phyloP scores from a whole-genome alignment of 2,888 invertebrate species.

The Entomobrya proxima region DNA sequence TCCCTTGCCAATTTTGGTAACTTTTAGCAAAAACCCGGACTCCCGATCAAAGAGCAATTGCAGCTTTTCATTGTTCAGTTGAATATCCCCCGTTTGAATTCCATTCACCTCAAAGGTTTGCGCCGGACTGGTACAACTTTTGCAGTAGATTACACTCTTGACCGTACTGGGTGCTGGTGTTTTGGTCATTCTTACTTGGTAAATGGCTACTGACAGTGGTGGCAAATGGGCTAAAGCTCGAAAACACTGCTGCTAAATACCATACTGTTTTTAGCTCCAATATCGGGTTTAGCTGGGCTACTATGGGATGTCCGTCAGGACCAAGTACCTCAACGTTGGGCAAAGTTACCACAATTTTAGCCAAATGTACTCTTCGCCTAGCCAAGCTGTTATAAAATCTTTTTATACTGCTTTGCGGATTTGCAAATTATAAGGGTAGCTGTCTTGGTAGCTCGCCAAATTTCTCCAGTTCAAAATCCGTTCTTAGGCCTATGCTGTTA shows the following conservation, averaged over 20 bases:
- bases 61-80: conserved; percentile 88
- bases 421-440: conserved; percentile 78
- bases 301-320: conserved; percentile 77
- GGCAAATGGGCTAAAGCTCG: conserved; percentile 86
- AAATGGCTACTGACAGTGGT: conserved; percentile 85
- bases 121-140: conserved; percentile 76
- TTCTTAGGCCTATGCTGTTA: conserved; percentile 76
- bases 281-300: conserved; percentile 73
- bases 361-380: conserved; percentile 86
- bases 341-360: conserved; percentile 84
- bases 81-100: conserved; percentile 85
- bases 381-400: conserved; percentile 88
- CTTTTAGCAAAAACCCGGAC: conserved; percentile 88
- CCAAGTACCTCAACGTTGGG: conserved; percentile 86
- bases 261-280: conserved; percentile 71
- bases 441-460: conserved; percentile 88
- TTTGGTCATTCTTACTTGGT: conserved; percentile 75
- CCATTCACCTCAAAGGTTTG: conserved; percentile 80
- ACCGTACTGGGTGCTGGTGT: conserved; percentile 61
- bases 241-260: conserved; percentile 78
- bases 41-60: conserved; percentile 88
- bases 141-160: conserved; percentile 76
- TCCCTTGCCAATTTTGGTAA: conserved; percentile 87
- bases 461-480: conserved; percentile 83
- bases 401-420: conserved; percentile 77